Evolutionary conservation across 2,113 vertebrate species (phyloP).

Genomic region (Otocyon megalotis): DNA sequence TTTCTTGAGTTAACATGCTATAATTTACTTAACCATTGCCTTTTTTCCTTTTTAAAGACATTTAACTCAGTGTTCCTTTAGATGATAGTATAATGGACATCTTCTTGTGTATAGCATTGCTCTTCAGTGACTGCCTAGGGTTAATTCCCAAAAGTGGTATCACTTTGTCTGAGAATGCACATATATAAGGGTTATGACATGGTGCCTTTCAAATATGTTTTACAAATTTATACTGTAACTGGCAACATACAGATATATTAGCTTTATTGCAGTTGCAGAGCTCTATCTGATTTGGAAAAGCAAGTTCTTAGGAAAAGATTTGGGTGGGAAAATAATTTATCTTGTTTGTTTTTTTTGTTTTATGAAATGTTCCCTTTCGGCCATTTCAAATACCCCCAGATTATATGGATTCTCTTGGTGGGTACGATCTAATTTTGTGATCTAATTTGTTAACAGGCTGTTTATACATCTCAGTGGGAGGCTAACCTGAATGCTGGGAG

Average conservation of each 20-base stretch:
- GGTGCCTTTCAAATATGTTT: background rate
- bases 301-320: constrained; percentile 76
- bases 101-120: background rate
- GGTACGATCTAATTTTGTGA: constrained; percentile 19
- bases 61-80: background rate
- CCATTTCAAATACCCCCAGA: background rate
- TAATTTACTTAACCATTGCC: background rate
- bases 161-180: background rate
- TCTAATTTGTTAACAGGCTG: constrained; percentile 49
- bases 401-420: background rate
- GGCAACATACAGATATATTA: background rate
- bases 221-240: background rate
- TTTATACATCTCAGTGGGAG: constrained; percentile 65
- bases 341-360: constrained; percentile 11
- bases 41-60: background rate
- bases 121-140: background rate
- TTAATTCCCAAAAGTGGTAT: background rate
- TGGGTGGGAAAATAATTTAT: constrained; percentile 69
- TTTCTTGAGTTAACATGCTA: background rate
- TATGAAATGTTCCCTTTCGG: background rate
- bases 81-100: background rate
- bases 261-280: background rate
- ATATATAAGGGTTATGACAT: background rate
- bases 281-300: background rate
- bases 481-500: constrained; percentile 25